Evolutionary conservation across 92 coral and sea anemone species (phyloP), one percentile per base, ranked within the genome.

Genomic region (Epizoanthus scotinus): DNA sequence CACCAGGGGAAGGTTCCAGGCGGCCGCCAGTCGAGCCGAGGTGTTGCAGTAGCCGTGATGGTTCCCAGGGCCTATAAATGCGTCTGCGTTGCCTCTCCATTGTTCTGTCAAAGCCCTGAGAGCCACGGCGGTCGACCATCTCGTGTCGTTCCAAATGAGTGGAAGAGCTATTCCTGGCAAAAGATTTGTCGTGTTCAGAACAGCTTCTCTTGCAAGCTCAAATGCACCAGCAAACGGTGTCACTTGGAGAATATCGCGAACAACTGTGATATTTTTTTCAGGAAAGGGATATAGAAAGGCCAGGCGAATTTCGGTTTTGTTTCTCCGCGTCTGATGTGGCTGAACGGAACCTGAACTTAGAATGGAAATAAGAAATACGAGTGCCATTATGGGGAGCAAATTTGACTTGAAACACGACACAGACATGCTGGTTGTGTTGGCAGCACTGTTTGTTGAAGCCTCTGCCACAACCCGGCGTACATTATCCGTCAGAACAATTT

Each of bases 11-110:
- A 90, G 75, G 28, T 90, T 90, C 90, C 94, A 90, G 0, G 95
- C 91, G 17, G 95, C 92, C 5, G 97, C 98, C 7, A 94, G 63
- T 15, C 95, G 84, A 12, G 93, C 97, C 7, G 98, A 84, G 0
- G 89, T 89, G 1, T 82, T 83, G 70, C 98, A 94, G 68, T 67
- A 73, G 20, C 94, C 89, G 15, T 82, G 81, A 31, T 75, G 59
- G 70, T 90, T 84, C 12, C 98, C 98, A 53, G 97, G 91, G 2
- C 98, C 98, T 18, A 94, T 90, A 26, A 94, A 90, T 6, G 83
- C 98, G 50, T 90, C 90, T 3, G 89, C 97, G 18, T 75, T 74
- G 28, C 62, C 63, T n/a, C 36, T 25, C 90, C 82, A 90, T 53
- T 92, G 97, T 10, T 92, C 79, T 17, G 86, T 84, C 89, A 94